Evolutionary conservation across 2,888 invertebrate species (phyloP).

Genomic region (Nemotelus pantherinus): DNA sequence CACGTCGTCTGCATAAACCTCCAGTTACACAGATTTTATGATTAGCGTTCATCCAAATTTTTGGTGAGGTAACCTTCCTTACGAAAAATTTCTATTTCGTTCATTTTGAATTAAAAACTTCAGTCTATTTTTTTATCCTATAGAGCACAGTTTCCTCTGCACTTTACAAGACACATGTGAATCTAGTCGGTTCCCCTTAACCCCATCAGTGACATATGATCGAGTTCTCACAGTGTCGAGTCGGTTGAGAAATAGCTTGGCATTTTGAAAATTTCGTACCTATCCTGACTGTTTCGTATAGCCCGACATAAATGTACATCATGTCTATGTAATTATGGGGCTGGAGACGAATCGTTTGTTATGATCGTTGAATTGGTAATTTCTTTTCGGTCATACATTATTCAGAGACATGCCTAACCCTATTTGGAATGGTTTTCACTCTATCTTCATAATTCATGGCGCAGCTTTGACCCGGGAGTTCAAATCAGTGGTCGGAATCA

Average conservation of each 20-base stretch:
- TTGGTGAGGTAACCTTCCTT: no score
- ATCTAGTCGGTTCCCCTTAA: background rate
- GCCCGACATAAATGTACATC: background rate
- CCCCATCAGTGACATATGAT: constrained; percentile 39
- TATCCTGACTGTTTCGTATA: background rate
- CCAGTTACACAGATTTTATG: no score
- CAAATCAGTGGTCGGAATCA: constrained; percentile 19
- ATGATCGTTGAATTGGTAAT: constrained; percentile 49
- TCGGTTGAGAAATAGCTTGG: constrained; percentile 29
- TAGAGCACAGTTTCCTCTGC: no score
- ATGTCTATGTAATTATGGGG: background rate
- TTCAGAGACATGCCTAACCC: constrained; percentile 32
- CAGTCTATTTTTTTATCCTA: no score
- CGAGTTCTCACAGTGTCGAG: constrained; percentile 34
- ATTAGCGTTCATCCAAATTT: no score
- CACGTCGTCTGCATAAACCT: no score
- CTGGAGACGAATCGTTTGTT: constrained; percentile 40
- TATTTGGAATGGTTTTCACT: background rate
- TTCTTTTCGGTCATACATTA: constrained; percentile 40
- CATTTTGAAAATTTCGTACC: constrained; percentile 30
- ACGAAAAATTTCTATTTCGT: no score
- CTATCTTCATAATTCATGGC: background rate
- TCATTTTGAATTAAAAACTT: no score
- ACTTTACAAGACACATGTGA: no score
- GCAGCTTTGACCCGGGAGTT: background rate